Evolutionary conservation across 2,113 vertebrate species (phyloP).

Genomic region (Oreochromis niloticus): DNA sequence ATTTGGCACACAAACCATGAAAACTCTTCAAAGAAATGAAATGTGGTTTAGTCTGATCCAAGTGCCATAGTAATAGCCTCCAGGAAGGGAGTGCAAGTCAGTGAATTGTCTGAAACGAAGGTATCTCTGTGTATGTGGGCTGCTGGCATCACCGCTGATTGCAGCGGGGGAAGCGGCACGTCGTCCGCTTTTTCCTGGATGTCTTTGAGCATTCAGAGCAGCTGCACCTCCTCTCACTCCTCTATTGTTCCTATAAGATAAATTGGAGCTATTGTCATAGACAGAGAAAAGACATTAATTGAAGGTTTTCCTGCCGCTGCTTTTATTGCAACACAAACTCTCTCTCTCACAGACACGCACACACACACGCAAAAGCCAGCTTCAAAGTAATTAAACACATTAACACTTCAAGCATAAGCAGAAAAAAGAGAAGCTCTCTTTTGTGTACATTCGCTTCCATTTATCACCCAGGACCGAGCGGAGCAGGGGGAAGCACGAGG

Average conservation of each 20-base stretch:
- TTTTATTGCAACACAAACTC: background rate
- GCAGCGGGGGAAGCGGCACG: slow-evolving; percentile 14
- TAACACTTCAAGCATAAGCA: slow-evolving; percentile 54
- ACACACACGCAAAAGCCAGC: background rate
- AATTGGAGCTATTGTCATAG: slow-evolving; percentile 50
- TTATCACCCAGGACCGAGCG: slow-evolving; percentile 17
- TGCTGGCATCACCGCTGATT: slow-evolving; percentile 9
- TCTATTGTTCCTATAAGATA: slow-evolving; percentile 53
- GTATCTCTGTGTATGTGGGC: slow-evolving; percentile 18
- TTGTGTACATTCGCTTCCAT: slow-evolving; percentile 52
- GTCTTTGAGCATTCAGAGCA: slow-evolving; percentile 25
- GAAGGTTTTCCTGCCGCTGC: slow-evolving; percentile 43
- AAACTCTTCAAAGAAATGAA: background rate
- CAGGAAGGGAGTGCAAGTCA: background rate
- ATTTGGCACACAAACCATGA: background rate
- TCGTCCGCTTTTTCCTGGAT: slow-evolving; percentile 7
- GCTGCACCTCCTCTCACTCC: slow-evolving; percentile 39
- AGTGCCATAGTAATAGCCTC: background rate
- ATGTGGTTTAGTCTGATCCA: background rate
- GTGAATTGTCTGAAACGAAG: background rate
- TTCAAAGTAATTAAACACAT: slow-evolving; percentile 63
- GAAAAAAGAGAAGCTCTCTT: slow-evolving; percentile 33
- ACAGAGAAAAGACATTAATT: slow-evolving; percentile 43
- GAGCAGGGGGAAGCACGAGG: slow-evolving; percentile 1
- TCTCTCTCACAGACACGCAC: background rate